A percentile compares a stretch with the other conserved stretches of the same genome.
These are phyloP conservation scores for Triops cancriformis DNA, from an alignment of 1,140 invertebrate species.

Conservation along the genomic window DNA sequence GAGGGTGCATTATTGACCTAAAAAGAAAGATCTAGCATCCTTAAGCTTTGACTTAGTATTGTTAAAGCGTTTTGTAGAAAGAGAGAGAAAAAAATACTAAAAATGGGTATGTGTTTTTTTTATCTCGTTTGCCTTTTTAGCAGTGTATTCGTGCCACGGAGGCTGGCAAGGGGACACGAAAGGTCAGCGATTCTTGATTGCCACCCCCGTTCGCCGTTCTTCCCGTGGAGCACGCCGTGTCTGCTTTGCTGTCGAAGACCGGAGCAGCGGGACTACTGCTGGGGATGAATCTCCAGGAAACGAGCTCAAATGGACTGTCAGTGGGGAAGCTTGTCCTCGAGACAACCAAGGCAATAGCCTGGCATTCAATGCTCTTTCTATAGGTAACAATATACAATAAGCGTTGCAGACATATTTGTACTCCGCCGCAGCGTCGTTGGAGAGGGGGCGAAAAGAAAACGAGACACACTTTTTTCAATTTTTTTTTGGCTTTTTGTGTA, in stretches of 20 bases:
- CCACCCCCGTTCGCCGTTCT: neutral
- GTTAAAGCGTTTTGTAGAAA: neutral
- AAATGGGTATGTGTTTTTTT: neutral
- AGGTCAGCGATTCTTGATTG: slow-evolving; percentile 13
- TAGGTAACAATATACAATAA: slow-evolving; percentile 2
- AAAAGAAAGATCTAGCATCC: neutral
- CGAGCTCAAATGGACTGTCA: slow-evolving; percentile 13
- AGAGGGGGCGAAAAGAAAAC: neutral
- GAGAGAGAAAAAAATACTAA: neutral
- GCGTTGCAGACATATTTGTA: neutral
- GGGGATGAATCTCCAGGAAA: neutral
- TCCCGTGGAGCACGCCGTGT: neutral
- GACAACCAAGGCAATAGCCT: slow-evolving; percentile 12
- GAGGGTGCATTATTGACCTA: neutral
- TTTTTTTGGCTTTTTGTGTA: neutral
- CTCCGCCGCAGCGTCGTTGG: neutral
- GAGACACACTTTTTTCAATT: neutral
- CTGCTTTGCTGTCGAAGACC: neutral
- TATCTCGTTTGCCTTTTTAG: neutral
- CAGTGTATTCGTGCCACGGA: neutral
- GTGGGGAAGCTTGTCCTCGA: slow-evolving; percentile 2
- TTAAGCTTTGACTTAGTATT: neutral
- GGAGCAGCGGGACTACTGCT: neutral
- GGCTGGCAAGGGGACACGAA: slow-evolving; percentile 2
- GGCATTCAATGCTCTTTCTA: neutral